Conservation (phyloP, 2,113 vertebrate genomes). For the Plectropomus leopardus region DNA sequence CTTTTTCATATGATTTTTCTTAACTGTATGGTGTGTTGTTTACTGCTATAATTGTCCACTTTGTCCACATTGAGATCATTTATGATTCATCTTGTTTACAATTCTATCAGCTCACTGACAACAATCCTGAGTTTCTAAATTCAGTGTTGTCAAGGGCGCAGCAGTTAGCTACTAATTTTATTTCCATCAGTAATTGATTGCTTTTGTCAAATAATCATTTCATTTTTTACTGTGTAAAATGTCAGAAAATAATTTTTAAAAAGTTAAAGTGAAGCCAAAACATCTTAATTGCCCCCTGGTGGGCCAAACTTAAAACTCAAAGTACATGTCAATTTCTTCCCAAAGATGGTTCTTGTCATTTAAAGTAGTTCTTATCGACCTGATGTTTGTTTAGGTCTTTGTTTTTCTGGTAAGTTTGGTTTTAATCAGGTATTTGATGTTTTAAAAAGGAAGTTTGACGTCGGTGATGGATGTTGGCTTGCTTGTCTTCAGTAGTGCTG, state of each 20-base stretch:
- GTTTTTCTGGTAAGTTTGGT: too few species aligned
- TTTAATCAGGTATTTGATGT: too few species aligned
- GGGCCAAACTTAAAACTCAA: too few species aligned
- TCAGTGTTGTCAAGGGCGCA: background rate
- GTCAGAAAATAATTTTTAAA: background rate
- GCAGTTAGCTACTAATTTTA: background rate
- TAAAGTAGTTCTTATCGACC: too few species aligned
- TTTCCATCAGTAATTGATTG: background rate
- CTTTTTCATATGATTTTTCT: background rate
- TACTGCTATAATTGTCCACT: background rate
- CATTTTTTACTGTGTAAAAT: slow-evolving; percentile 16
- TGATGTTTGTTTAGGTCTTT: too few species aligned
- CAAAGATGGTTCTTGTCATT: too few species aligned
- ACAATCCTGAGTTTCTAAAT: background rate
- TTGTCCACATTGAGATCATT: background rate
- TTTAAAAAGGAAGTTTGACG: too few species aligned
- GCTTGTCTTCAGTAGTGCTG: too few species aligned
- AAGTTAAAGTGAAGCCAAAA: too few species aligned
- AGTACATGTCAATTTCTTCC: too few species aligned
- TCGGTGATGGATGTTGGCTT: too few species aligned
- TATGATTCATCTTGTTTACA: slow-evolving; percentile 24
- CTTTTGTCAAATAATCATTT: background rate
- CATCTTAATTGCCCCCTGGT: too few species aligned
- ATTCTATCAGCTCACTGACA: slow-evolving; percentile 1
- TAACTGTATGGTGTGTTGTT: background rate